These are phyloP conservation scores for Variabilichromis moorii DNA, from an alignment of 2,113 vertebrate genomes.

Conservation along the genomic window DNA sequence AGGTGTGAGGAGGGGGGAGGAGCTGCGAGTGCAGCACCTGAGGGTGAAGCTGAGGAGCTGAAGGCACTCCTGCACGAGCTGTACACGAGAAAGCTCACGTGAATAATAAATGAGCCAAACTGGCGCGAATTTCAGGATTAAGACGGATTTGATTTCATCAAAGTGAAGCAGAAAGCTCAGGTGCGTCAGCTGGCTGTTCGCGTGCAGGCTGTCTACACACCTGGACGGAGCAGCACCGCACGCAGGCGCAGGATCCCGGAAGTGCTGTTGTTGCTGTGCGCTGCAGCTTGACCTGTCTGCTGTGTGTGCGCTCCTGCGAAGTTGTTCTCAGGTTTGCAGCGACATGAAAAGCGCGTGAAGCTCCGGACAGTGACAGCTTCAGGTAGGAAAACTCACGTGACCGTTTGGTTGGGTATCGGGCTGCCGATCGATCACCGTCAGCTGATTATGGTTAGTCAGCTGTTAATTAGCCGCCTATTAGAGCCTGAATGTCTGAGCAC, in stretches of 20 bases:
- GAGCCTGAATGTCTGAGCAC: neutral
- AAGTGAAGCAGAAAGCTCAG: neutral
- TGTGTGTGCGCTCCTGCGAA: neutral
- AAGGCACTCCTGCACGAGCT: neutral
- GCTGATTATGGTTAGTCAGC: neutral
- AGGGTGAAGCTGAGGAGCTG: neutral
- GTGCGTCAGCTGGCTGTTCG: neutral
- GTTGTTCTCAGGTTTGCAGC: neutral
- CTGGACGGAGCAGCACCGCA: neutral
- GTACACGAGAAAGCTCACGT: neutral
- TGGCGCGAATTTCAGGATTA: neutral
- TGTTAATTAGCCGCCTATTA: neutral
- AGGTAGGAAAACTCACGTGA: conserved; percentile 20
- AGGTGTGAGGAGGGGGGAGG: neutral
- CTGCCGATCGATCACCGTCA: neutral
- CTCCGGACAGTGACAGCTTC: conserved; percentile 3
- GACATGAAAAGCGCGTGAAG: conserved; percentile 17
- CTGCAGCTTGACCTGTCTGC: neutral
- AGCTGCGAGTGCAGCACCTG: neutral
- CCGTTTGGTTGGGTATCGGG: neutral
- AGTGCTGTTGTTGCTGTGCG: neutral
- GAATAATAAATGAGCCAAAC: rapidly evolving
- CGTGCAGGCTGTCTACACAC: neutral
- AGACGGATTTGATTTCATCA: neutral
- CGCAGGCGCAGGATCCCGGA: neutral